Evolutionary conservation across 2,113 vertebrate genomes (phyloP).

Genomic region (Larimichthys polyactis): DNA sequence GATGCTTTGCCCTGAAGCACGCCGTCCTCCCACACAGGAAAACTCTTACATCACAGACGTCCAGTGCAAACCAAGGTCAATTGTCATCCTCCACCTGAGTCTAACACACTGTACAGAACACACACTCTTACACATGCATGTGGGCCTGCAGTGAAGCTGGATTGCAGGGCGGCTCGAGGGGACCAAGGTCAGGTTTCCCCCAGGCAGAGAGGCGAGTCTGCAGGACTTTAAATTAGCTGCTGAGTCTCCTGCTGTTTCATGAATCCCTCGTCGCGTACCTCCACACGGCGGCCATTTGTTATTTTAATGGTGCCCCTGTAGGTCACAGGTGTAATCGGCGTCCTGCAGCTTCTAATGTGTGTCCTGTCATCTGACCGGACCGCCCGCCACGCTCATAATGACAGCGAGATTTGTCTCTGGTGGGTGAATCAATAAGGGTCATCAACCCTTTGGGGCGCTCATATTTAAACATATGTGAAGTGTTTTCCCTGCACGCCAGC

Average conservation of each 20-base stretch:
- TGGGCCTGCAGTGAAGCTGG: background rate
- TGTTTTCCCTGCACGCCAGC: background rate
- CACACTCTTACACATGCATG: background rate
- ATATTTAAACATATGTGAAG: slow-evolving; percentile 9
- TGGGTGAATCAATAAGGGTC: slow-evolving; percentile 18
- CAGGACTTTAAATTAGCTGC: background rate
- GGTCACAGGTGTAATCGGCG: slow-evolving; percentile 29
- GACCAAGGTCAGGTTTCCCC: background rate
- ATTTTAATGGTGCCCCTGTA: slow-evolving; percentile 38
- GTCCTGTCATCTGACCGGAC: background rate
- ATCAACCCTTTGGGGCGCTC: background rate
- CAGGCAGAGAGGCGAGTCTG: background rate
- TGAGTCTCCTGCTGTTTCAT: background rate
- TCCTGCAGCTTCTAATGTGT: slow-evolving; percentile 34
- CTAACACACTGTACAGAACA: background rate
- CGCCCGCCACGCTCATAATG: background rate
- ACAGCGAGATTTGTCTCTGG: background rate
- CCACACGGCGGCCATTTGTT: slow-evolving; percentile 3
- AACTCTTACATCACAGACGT: slow-evolving; percentile 33
- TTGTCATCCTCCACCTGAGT: background rate
- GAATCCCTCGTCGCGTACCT: background rate
- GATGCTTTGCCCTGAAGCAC: slow-evolving; percentile 19
- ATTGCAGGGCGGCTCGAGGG: background rate
- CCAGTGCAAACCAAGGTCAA: slow-evolving; percentile 46
- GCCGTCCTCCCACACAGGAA: slow-evolving; percentile 39